A percentile compares a stretch with the other conserved stretches of the same genome.
Conservation (phyloP, 2,888 invertebrate genomes). For the Pseudococcus viburni region DNA sequence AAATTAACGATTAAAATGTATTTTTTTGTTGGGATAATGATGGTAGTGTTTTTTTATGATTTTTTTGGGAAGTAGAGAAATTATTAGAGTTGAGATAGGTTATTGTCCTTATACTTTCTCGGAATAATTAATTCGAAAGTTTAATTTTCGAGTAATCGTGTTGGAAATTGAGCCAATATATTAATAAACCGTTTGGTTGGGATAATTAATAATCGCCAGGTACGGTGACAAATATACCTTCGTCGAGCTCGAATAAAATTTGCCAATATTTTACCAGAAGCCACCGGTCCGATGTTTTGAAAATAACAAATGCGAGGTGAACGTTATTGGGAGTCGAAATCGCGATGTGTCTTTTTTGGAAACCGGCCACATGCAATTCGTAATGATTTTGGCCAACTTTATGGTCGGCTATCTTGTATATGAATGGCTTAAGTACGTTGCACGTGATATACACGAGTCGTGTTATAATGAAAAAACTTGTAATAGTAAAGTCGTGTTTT, state of each 20-base stretch:
- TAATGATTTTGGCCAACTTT: constrained; percentile 24
- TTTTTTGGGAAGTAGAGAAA: not conserved
- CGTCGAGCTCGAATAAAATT: constrained; percentile 12
- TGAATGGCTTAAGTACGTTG: constrained; percentile 21
- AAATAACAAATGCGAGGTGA: constrained; percentile 16
- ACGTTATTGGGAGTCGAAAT: not conserved
- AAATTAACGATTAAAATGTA: not conserved
- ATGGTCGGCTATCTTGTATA: not conserved
- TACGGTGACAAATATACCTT: not conserved
- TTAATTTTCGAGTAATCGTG: not conserved
- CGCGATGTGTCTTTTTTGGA: constrained; percentile 25
- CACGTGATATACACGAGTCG: constrained; percentile 27
- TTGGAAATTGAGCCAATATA: not conserved
- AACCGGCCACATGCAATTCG: constrained; percentile 21
- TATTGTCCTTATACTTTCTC: too few relatives aligned
- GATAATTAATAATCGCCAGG: not conserved
- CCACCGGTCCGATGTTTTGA: not conserved
- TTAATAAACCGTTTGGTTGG: not conserved
- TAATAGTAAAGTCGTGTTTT: constrained; percentile 6
- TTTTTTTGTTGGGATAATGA: not conserved
- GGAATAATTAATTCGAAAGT: too few relatives aligned
- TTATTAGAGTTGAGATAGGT: too few relatives aligned
- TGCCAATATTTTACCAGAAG: not conserved
- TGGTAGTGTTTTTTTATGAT: not conserved
- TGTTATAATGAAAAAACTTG: constrained; percentile 15